phyloP scores from a whole-genome alignment of 37 sponge, comb jelly and placozoan genomes.

The Bolinopsis microptera region DNA sequence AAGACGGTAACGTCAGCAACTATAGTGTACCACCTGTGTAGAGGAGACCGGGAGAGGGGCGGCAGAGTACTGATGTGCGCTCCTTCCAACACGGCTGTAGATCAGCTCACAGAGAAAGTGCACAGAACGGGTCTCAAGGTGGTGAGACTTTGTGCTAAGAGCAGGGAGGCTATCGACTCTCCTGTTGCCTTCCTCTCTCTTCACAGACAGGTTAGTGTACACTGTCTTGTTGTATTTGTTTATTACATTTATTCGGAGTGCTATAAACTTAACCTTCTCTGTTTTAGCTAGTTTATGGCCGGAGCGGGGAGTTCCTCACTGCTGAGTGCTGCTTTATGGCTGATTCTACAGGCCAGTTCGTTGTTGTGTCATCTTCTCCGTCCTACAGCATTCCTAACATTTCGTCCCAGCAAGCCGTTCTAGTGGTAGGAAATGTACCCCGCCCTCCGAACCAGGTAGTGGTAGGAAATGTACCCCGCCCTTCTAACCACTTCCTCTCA shows the following conservation, averaged over 20 bases:
- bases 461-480: background rate
- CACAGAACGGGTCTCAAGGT: constrained; percentile 84
- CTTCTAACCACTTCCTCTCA: too few relatives aligned
- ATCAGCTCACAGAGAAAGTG: constrained; percentile 98
- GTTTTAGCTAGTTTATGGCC: background rate
- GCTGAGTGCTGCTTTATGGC: background rate
- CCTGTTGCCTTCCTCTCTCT: constrained; percentile 90
- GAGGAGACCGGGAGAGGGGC: constrained; percentile 63
- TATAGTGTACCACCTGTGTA: constrained; percentile 88
- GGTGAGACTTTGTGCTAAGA: constrained; percentile 94
- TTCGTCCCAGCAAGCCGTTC: background rate
- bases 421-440: background rate
- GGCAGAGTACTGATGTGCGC: constrained; percentile 92
- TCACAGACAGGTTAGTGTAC: constrained; percentile 84
- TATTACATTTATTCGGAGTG: background rate
- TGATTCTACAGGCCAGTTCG: background rate
- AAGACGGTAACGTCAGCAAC: constrained; percentile 99
- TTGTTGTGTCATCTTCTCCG: background rate
- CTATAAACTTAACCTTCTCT: background rate
- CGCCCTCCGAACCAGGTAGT: too few relatives aligned
- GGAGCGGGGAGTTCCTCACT: background rate
- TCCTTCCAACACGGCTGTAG: constrained; percentile 97
- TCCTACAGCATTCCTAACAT: too few relatives aligned
- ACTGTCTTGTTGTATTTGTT: background rate
- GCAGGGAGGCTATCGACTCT: constrained; percentile 93